These are phyloP conservation scores for Saccopteryx bilineata DNA, from an alignment of 2,113 vertebrate genomes.

Conservation along the genomic window DNA sequence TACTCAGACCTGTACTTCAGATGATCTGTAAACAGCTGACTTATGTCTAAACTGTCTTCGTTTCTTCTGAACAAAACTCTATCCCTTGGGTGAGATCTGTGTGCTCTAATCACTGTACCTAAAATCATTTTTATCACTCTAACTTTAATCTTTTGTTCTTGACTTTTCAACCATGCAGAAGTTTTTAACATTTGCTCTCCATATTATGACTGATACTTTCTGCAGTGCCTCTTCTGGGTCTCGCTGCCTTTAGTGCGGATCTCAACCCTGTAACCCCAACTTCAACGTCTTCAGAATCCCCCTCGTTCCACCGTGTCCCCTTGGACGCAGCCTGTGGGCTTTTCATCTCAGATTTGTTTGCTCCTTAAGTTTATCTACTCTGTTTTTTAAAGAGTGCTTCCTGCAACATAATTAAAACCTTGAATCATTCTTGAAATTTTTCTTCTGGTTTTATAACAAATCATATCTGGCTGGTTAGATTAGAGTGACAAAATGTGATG, in stretches of 20 bases:
- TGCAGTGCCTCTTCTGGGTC: not conserved
- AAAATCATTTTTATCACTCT: not conserved
- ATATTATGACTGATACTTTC: not conserved
- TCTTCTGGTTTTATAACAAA: not conserved
- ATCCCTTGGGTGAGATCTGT: not conserved
- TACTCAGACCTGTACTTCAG: not conserved
- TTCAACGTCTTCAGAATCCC: not conserved
- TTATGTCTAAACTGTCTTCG: not conserved
- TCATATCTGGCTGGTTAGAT: not conserved
- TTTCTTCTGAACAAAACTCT: not conserved
- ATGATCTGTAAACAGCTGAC: not conserved
- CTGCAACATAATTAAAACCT: not conserved
- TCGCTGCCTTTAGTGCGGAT: not conserved
- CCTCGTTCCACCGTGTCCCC: not conserved
- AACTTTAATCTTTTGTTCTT: not conserved
- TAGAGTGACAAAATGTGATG: not conserved
- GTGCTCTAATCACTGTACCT: too few species aligned
- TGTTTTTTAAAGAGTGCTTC: slow-evolving; percentile 1
- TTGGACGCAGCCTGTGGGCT: not conserved
- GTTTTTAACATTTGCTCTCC: not conserved
- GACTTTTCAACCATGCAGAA: not conserved
- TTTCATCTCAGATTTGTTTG: not conserved
- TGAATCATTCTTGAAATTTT: not conserved
- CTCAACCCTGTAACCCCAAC: not conserved
- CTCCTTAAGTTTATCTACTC: not conserved